A percentile compares a stretch with the other conserved stretches of the same genome.
phyloP scores from a whole-genome alignment of 2,797 vertebrate species.

The Chaunax sp. region DNA sequence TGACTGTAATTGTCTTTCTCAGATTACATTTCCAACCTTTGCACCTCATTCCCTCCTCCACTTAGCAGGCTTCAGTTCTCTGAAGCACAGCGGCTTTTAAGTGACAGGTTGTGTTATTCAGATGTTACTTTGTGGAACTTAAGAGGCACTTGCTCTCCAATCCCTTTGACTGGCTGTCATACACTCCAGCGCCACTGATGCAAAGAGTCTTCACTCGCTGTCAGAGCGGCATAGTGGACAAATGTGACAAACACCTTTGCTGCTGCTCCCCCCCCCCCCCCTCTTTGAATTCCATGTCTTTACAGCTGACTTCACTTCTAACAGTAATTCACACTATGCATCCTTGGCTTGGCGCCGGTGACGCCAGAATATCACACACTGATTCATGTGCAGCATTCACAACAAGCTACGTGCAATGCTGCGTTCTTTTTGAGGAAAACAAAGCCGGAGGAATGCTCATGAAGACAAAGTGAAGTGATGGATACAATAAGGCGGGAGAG shows the following conservation, averaged over 20 bases:
- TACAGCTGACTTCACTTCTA: conserved; percentile 21
- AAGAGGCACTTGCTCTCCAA: conserved; percentile 45
- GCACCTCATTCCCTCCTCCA: conserved; percentile 65
- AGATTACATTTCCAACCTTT: conserved; percentile 86
- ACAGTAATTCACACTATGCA: conserved; percentile 22
- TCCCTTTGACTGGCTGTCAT: conserved; percentile 61
- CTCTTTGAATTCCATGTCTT: conserved; percentile 44
- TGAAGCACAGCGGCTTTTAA: conserved; percentile 59
- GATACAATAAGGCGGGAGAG: conserved; percentile 70
- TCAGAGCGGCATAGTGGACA: conserved; percentile 56
- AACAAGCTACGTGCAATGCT: conserved; percentile 19
- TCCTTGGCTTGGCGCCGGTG: conserved; percentile 14
- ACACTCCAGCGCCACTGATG: conserved; percentile 43
- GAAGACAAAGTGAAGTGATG: conserved; percentile 72
- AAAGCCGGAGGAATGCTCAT: conserved; percentile 47
- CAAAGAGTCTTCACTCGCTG: conserved; percentile 62
- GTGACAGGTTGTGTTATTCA: conserved; percentile 76
- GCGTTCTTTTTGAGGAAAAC: conserved; percentile 52
- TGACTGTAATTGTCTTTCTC: conserved; percentile 86
- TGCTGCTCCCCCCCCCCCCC: conserved; percentile 26
- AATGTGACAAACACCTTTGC: conserved; percentile 59
- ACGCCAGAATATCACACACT: conserved; percentile 4
- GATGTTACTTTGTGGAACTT: conserved; percentile 50
- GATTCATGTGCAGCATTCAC: conserved; percentile 16
- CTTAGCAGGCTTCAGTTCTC: conserved; percentile 28